Conservation (phyloP, 2,888 invertebrate species). For the Adelognathus sp. region DNA sequence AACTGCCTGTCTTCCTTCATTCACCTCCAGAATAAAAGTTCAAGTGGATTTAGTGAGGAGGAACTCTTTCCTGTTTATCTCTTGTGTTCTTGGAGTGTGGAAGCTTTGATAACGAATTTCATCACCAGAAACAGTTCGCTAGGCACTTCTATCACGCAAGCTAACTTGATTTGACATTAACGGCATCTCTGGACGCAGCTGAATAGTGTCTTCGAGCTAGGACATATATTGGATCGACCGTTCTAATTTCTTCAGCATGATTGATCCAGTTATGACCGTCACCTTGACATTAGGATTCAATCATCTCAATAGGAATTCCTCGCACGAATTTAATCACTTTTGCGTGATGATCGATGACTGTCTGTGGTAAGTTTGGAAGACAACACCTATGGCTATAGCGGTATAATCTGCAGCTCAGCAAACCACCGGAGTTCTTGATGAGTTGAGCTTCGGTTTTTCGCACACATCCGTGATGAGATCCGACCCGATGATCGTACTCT, state of each 20-base stretch:
- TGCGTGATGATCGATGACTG: not conserved
- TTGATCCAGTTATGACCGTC: slow-evolving; percentile 1
- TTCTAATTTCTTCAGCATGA: not conserved
- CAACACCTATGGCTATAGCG: not conserved
- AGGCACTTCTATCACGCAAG: not conserved
- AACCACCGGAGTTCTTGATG: not conserved
- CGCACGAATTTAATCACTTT: slow-evolving; percentile 16
- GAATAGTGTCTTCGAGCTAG: not conserved
- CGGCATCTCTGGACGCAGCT: not conserved
- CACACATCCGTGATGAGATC: not conserved
- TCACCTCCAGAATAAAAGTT: slow-evolving; percentile 31
- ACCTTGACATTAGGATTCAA: not conserved
- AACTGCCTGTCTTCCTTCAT: slow-evolving; percentile 7
- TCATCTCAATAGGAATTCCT: not conserved
- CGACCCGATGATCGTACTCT: not conserved
- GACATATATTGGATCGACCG: not conserved
- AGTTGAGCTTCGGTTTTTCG: not conserved
- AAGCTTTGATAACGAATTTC: slow-evolving; percentile 36
- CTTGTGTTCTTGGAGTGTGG: not conserved
- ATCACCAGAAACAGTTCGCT: not conserved
- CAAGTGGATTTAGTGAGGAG: not conserved
- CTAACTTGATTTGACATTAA: slow-evolving; percentile 22
- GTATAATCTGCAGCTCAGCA: not conserved
- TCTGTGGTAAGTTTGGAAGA: not conserved
- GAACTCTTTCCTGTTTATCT: not conserved